Evolutionary conservation across 2,888 invertebrate genomes (phyloP).

Genomic region (Drosophila fungiperda): DNA sequence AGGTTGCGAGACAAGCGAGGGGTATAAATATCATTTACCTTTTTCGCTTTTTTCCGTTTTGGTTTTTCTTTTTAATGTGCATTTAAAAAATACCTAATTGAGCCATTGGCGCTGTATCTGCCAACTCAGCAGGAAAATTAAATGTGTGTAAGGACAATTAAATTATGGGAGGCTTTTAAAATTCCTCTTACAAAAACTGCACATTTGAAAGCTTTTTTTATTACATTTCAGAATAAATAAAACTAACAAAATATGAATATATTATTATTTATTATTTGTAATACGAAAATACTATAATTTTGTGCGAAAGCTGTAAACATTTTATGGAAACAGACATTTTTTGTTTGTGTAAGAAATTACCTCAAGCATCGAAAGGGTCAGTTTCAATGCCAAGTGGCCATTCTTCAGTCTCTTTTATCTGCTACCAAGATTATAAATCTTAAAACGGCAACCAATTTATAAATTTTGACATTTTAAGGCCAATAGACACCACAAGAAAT

Average conservation of each 20-base stretch:
- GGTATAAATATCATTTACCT: slow-evolving; percentile 27
- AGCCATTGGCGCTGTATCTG: slow-evolving; percentile 37
- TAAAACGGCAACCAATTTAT: slow-evolving; percentile 59
- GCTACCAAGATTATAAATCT: slow-evolving; percentile 61
- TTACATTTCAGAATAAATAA: not conserved
- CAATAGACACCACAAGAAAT: slow-evolving; percentile 44
- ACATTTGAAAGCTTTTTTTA: not conserved
- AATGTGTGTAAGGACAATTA: slow-evolving; percentile 56
- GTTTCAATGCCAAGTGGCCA: slow-evolving; percentile 22
- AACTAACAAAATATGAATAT: not conserved
- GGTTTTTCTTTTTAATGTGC: slow-evolving; percentile 27
- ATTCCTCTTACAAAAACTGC: not conserved
- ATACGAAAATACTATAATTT: not conserved
- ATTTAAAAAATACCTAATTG: slow-evolving; percentile 47
- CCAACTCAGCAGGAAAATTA: slow-evolving; percentile 52
- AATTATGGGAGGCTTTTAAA: slow-evolving; percentile 3
- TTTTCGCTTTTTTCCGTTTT: slow-evolving; percentile 24
- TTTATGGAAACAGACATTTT: not conserved
- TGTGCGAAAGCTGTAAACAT: not conserved
- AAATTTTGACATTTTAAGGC: slow-evolving; percentile 75
- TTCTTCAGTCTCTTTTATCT: slow-evolving; percentile 23
- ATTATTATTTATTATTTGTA: not conserved
- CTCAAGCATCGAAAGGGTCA: slow-evolving; percentile 22
- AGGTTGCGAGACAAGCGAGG: slow-evolving; percentile 23
- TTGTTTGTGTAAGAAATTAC: not conserved